Percentiles rank a stretch among this genome's conserved stretches.
Evolutionary conservation across 2,888 invertebrate species (phyloP).

Genomic region (Gandaritis pyraliata): DNA sequence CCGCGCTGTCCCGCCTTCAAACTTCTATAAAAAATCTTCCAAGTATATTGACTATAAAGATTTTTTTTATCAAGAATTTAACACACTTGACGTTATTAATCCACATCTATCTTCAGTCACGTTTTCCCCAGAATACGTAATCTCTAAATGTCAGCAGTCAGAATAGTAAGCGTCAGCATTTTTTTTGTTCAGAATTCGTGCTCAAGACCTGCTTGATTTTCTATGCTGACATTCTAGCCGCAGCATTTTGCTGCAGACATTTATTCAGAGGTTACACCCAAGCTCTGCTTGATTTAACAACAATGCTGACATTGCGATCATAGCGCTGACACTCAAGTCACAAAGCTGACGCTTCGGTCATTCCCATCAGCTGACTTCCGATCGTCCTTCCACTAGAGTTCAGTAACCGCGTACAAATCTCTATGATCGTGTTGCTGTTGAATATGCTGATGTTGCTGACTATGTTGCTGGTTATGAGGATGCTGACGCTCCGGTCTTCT

Average conservation of each 20-base stretch:
- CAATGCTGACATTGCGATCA: background rate
- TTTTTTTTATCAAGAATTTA: no score
- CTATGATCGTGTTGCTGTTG: constrained; percentile 66
- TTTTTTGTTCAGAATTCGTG: background rate
- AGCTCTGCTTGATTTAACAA: background rate
- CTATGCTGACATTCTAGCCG: background rate
- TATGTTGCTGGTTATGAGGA: constrained; percentile 24
- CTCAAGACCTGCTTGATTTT: background rate
- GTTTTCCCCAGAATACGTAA: background rate
- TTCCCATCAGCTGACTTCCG: background rate
- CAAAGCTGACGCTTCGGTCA: constrained; percentile 1
- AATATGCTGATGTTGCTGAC: constrained; percentile 44
- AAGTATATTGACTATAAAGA: no score
- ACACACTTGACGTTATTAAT: no score
- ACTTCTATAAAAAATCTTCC: no score
- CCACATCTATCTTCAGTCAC: no score
- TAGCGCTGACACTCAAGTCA: background rate
- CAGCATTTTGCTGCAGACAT: background rate
- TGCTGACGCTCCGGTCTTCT: constrained; percentile 43
- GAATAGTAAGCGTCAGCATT: background rate
- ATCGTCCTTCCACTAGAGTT: constrained; percentile 43
- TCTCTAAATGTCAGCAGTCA: background rate
- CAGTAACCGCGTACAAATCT: constrained; percentile 90
- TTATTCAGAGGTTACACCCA: no score
- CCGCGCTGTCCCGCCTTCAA: no score